Base-by-base conservation (phyloP, 2,888 invertebrate genomes). In the Operophtera brumata region DNA sequence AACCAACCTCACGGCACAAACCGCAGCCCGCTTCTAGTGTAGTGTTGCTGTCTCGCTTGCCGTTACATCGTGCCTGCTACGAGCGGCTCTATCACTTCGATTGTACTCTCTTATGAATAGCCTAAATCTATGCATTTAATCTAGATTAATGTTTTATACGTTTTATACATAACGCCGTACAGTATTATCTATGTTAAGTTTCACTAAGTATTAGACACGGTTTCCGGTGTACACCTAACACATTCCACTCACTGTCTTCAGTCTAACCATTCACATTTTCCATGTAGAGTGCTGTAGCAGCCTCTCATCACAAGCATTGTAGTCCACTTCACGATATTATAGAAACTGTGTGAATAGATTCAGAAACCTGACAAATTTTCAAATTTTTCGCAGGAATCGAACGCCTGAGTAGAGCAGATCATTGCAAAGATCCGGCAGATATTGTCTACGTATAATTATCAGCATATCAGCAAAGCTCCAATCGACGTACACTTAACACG, bases 401-500 rank as follows among this genome's bases (percentile, higher is more conserved):
- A 95, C 92, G 95, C 95, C 94, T 95, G 95, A 95, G 94, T 94
- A 92, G 94, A 94, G 93, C 94, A 94, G 94, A 94, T 94, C 92
- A 94, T 94, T 94, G 93, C 93, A 93, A 94, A 93, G 92, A 94
- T 94, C 92, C 94, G 94, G 91, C 92, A 93, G 91, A 93, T 94
- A 92, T 92, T 94, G 91, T 92, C 93, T 84, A 93, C 94, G 91
- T 94, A 94, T 91, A 92, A 92, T 84, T 92, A 92, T 87, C 93
- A 93, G 86, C 93, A 93, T 86, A 88, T 82, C 90, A 79, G 54
- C 87, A 84, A 83, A 83, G 77, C 85, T 75, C 76, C 90, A 69
- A 82, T 83, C 84, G 90, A 86, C 83, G 88, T 82, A 20, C 20
- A 20, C 20, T 20, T 20, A 20, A 20, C 20, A 20, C 20, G 20